Base-by-base conservation (phyloP, 1,140 invertebrate species). In the Panagrolaimus sp. region DNA sequence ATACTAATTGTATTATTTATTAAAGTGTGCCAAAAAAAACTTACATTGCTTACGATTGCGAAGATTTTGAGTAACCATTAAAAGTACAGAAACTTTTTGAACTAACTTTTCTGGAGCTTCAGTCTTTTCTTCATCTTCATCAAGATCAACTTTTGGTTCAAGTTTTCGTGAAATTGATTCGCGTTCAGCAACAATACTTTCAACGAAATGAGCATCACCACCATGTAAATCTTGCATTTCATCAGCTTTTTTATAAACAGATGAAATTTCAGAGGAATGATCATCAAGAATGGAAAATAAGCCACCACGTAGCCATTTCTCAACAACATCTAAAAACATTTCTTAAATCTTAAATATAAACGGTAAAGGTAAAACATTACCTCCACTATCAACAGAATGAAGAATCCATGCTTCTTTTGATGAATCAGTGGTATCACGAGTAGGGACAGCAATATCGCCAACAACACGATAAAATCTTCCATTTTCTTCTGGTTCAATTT, bases 141-240 rank as follows among this genome's bases (percentile, higher is more conserved):
- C 31, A 38, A 38, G 31, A 7, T 38, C 31, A 38, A 38, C 31
- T 38, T 38, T 38, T 38, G 31, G 9, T 27, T 25, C 11, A 57
- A 57, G 27, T 11, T 20, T 57, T 3, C 31, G 38, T n/a, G 74
- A 31, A 14, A 45, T 14, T 38, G 38, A 43, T 23, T 16, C n/a
- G n/a, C 74, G 70, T 31, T 38, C 31, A 2, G 7, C 7, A 38
- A 38, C 7, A 20, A 71, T 51, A 45, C 63, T 45, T 31, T 71
- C 51, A n/a, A 71, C 51, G 13, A 71, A 71, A 72, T 71, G 70
- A n/a, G 27, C 42, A 27, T 71, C 70, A 1, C 70, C 70, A 1
- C 14, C n/a, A 38, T 71, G 25, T 16, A 71, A 44, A 65, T 71
- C 70, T 43, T 72, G 63, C 69, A 71, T 71, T 13, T 25, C 13